phyloP scores from a whole-genome alignment of 2,888 invertebrate genomes.

The Ischnura elegans region DNA sequence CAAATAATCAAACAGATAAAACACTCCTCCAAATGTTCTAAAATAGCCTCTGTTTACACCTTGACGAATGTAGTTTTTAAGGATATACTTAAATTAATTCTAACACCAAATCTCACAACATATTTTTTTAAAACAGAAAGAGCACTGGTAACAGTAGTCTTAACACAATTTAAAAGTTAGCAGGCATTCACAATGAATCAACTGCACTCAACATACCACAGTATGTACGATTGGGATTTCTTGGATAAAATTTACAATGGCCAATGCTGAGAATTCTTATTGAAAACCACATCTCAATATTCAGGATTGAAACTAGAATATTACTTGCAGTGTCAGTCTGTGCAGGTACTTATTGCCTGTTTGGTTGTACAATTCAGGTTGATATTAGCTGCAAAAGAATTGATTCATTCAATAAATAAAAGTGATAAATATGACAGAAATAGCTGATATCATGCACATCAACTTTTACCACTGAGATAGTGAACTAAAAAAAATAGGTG shows the following conservation, averaged over 20 bases:
- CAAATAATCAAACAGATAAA: conserved; percentile 33
- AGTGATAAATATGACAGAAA: not conserved
- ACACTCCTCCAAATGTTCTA: conserved; percentile 39
- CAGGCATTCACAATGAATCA: conserved; percentile 60
- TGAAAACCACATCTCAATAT: conserved; percentile 54
- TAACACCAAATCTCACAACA: conserved; percentile 61
- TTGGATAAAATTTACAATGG: conserved; percentile 43
- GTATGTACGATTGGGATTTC: conserved; percentile 36
- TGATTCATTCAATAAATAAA: not conserved
- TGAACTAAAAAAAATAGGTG: too few species aligned
- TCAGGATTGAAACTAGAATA: conserved; percentile 46
- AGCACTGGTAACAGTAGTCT: conserved; percentile 49
- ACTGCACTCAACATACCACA: conserved; percentile 60
- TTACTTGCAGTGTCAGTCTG: conserved; percentile 62
- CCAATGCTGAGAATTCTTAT: conserved; percentile 56
- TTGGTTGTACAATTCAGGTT: conserved; percentile 55
- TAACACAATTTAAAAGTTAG: conserved; percentile 52
- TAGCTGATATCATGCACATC: too few species aligned
- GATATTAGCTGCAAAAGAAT: conserved; percentile 51
- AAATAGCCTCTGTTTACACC: conserved; percentile 63
- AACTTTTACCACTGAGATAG: too few species aligned
- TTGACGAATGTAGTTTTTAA: conserved; percentile 14
- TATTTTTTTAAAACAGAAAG: conserved; percentile 33
- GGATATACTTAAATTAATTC: conserved; percentile 50
- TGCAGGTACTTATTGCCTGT: conserved; percentile 63